These are phyloP conservation scores for Ladona fulva DNA, from an alignment of 1,140 invertebrate genomes.

Conservation along the genomic window DNA sequence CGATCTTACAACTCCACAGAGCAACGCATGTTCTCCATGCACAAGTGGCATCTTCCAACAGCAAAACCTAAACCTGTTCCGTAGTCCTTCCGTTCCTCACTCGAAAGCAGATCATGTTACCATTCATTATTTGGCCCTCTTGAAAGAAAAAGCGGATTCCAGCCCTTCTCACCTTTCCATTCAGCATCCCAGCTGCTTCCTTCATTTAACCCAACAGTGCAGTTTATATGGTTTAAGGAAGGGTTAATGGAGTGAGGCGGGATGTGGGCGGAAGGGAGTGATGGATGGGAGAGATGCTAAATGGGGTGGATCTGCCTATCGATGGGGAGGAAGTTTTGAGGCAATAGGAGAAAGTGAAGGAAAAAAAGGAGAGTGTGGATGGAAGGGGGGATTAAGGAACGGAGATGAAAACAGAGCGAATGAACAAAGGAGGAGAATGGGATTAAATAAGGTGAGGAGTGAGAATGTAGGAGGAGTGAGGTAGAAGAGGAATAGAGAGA, in stretches of 20 bases:
- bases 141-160: neutral
- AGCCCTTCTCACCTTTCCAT: neutral
- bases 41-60: too few species aligned
- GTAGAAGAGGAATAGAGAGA: neutral
- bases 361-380: neutral
- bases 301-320: neutral
- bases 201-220: neutral
- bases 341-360: neutral
- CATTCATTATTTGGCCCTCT: neutral
- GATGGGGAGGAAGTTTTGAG: neutral
- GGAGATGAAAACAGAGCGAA: neutral
- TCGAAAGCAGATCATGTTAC: neutral
- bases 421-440: neutral
- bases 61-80: too few species aligned
- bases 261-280: neutral
- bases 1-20: too few species aligned
- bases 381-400: neutral
- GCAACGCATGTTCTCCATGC: too few species aligned
- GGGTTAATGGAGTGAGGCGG: neutral
- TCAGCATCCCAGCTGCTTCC: neutral
- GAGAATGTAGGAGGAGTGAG: neutral
- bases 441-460: neutral
- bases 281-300: neutral
- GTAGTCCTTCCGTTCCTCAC: neutral
- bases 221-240: constrained; percentile 1